Conservation (phyloP, 1,140 invertebrate genomes). For the Diabrotica virgifera region DNA sequence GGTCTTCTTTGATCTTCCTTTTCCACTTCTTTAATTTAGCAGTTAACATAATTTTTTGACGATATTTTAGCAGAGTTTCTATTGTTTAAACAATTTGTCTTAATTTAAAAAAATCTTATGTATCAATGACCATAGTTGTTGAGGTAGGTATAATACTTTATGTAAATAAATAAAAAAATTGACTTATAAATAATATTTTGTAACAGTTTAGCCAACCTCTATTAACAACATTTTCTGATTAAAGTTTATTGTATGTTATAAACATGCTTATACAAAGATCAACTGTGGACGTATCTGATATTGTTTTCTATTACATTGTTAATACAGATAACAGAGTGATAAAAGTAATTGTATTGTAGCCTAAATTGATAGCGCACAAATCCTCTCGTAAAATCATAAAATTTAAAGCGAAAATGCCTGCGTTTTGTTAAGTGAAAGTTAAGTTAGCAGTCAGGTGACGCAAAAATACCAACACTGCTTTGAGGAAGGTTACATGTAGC, state of each 20-base stretch:
- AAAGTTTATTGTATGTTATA: background rate
- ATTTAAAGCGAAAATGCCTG: background rate
- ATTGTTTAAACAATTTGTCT: no score
- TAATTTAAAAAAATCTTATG: no score
- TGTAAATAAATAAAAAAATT: no score
- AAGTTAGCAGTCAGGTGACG: constrained; percentile 6
- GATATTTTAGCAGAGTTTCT: no score
- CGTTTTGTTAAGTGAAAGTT: constrained; percentile 3
- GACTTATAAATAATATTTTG: background rate
- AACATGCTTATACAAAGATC: background rate
- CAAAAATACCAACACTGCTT: background rate
- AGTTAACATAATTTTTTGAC: no score
- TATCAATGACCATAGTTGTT: no score
- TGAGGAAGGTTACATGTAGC: constrained; percentile 3
- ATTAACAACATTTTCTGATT: constrained; percentile 3
- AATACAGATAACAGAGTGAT: background rate
- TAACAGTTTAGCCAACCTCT: background rate
- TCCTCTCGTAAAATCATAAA: background rate
- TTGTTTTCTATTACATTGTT: background rate
- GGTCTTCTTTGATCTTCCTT: no score
- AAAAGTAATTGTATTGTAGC: background rate
- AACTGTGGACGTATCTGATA: background rate
- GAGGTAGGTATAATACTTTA: no score
- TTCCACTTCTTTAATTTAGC: no score
- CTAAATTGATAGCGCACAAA: background rate